A percentile compares a stretch with the other conserved stretches of the same genome.
Conservation (phyloP, 2,113 vertebrate species). For the Albula glossodonta region DNA sequence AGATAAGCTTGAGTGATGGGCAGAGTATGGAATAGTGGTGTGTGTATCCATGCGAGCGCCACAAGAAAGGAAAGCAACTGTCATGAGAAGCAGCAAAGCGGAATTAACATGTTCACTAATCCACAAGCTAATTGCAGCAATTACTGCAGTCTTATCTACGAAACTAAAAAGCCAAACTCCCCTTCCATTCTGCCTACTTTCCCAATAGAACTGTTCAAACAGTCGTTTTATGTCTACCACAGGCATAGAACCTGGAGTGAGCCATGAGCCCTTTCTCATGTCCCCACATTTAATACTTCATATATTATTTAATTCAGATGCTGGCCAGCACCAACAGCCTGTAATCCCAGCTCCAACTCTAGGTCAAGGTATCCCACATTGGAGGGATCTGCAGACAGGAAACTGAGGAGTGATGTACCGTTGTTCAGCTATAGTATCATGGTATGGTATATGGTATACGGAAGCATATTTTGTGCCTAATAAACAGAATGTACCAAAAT, state of each 20-base stretch:
- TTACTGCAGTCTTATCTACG: neutral
- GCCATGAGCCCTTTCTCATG: no score
- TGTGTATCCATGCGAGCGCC: no score
- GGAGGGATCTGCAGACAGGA: conserved; percentile 61
- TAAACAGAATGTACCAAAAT: no score
- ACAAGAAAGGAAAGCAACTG: neutral
- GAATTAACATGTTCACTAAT: neutral
- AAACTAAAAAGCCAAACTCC: neutral
- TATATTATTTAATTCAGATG: neutral
- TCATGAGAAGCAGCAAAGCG: neutral
- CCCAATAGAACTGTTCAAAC: neutral
- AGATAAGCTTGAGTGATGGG: neutral
- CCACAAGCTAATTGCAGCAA: neutral
- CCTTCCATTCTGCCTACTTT: neutral
- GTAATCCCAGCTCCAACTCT: neutral
- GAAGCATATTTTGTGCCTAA: no score
- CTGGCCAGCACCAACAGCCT: no score
- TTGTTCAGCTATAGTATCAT: no score
- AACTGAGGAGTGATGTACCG: conserved; percentile 62
- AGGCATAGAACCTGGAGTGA: neutral
- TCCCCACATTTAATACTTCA: neutral
- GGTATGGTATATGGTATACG: no score
- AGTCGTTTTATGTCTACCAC: neutral
- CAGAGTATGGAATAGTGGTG: neutral
- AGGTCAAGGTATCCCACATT: conserved; percentile 51